Evolutionary conservation across 2,888 invertebrate species (phyloP).

Genomic region (Yponomeuta cagnagella): DNA sequence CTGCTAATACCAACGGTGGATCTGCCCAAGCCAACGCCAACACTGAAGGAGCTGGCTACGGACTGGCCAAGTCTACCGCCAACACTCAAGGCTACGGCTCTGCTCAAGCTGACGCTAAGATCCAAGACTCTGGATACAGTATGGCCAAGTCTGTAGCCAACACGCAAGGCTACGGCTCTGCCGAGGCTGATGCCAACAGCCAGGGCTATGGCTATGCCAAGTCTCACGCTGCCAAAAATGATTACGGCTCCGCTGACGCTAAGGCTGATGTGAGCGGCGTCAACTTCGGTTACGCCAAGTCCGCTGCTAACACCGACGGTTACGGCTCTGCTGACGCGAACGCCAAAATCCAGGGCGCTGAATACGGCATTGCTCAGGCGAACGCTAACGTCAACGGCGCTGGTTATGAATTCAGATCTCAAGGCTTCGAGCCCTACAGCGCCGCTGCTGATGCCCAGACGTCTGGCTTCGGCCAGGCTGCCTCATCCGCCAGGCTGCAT

Average conservation of each 20-base stretch:
- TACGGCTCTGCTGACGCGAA: slow-evolving; percentile 16
- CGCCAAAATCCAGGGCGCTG: slow-evolving; percentile 11
- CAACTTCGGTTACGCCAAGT: slow-evolving; percentile 15
- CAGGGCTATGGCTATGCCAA: slow-evolving; percentile 24
- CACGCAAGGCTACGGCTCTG: slow-evolving; percentile 13
- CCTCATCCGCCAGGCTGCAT: slow-evolving; percentile 42
- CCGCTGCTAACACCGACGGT: slow-evolving; percentile 18
- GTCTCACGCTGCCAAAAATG: slow-evolving; percentile 29
- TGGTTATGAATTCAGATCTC: slow-evolving; percentile 11
- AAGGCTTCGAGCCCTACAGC: slow-evolving; percentile 31
- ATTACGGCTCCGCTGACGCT: slow-evolving; percentile 11
- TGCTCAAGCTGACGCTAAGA: slow-evolving; percentile 22
- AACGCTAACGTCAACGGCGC: slow-evolving; percentile 15
- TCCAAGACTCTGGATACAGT: slow-evolving; percentile 9
- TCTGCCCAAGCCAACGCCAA: slow-evolving; percentile 15
- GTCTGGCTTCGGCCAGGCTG: slow-evolving; percentile 46
- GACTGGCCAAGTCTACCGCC: slow-evolving; percentile 24
- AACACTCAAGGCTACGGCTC: slow-evolving; percentile 24
- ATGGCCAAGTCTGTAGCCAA: slow-evolving; percentile 13
- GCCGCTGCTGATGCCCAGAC: slow-evolving; percentile 42
- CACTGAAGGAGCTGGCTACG: slow-evolving; percentile 24
- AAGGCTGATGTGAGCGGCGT: slow-evolving; percentile 9
- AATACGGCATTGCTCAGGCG: slow-evolving; percentile 10
- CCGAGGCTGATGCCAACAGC: slow-evolving; percentile 16
- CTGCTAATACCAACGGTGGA: slow-evolving; percentile 29